Percentiles rank a stretch among this genome's conserved stretches.
Conservation (phyloP, 2,797 vertebrate genomes). For the Sebastes taczanowskii region DNA sequence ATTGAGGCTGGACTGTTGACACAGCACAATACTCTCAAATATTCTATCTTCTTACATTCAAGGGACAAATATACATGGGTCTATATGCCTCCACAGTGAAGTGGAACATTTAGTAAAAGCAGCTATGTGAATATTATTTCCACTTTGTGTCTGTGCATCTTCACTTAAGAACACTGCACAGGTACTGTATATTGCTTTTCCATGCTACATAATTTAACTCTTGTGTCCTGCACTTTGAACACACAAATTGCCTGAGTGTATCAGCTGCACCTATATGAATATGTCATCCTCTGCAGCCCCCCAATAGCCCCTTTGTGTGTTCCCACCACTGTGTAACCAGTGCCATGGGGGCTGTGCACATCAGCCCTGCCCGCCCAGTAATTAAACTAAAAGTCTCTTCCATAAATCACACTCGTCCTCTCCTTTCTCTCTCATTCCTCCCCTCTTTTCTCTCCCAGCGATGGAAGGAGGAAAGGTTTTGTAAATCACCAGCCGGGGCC, state of each 20-base stretch:
- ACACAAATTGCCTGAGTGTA: constrained; percentile 24
- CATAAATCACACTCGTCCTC: constrained; percentile 80
- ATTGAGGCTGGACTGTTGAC: constrained; percentile 15
- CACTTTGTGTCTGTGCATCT: constrained; percentile 12
- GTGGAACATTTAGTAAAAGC: constrained; percentile 20
- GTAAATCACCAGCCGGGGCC: constrained; percentile 68
- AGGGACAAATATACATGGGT: background rate
- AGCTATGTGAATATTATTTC: background rate
- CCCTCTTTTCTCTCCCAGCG: constrained; percentile 48
- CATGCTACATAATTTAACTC: constrained; percentile 25
- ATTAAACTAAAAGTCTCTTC: constrained; percentile 85
- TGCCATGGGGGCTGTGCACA: constrained; percentile 63
- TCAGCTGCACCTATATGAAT: constrained; percentile 24
- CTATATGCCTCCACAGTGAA: background rate
- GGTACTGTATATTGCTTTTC: constrained; percentile 17
- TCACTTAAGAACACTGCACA: constrained; percentile 3
- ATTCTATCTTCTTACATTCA: background rate
- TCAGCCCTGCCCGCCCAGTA: constrained; percentile 75
- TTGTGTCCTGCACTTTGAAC: background rate
- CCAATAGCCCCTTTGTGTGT: constrained; percentile 27
- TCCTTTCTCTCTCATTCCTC: constrained; percentile 29
- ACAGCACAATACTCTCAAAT: background rate
- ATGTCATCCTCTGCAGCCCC: constrained; percentile 36
- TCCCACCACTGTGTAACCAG: constrained; percentile 51
- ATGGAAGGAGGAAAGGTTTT: constrained; percentile 62